Evolutionary conservation across 2,888 invertebrate species (phyloP), one percentile per base, ranked within the genome.

Genomic region (Iselma pallidipennis): DNA sequence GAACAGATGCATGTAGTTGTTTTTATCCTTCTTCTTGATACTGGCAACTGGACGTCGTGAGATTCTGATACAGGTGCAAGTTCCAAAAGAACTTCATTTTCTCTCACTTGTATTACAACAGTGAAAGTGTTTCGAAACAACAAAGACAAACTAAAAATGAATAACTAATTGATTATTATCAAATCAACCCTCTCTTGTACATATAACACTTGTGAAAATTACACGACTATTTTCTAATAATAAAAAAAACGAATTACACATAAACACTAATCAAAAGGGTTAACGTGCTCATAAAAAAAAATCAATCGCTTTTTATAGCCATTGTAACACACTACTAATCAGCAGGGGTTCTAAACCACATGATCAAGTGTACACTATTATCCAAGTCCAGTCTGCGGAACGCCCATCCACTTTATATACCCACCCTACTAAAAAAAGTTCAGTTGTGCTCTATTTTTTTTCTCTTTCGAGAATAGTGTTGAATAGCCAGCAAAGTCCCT

Each of bases 31-130:
- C n/a, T n/a, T n/a, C n/a, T n/a, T n/a, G n/a, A n/a, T n/a, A n/a
- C n/a, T n/a, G n/a, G n/a, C n/a, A n/a, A n/a, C n/a, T n/a, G 57
- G 56, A 61, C 50, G 63, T 59, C 67, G 67, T 67, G 67, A 61
- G 67, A 67, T 61, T 49, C 54, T 51, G 10, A 16, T 61, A 65
- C 67, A 67, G 67, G 67, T 67, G 66, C 7, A 45, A 14, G 2
- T 4, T n/a, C n/a, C n/a, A n/a, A n/a, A n/a, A n/a, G n/a, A n/a
- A n/a, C n/a, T n/a, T n/a, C n/a, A n/a, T n/a, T n/a, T n/a, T 37
- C 14, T 37, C 31, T n/a, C 31, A 31, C 4, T 31, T 31, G n/a
- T n/a, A 4, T 4, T 12, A 31, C 31, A 31, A 31, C 4, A 1
- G n/a, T 2, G n/a, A 3, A n/a, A 31, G 12, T 12, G n/a, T n/a